Conservation (phyloP, 2,797 vertebrate genomes). For the Avahi laniger region DNA sequence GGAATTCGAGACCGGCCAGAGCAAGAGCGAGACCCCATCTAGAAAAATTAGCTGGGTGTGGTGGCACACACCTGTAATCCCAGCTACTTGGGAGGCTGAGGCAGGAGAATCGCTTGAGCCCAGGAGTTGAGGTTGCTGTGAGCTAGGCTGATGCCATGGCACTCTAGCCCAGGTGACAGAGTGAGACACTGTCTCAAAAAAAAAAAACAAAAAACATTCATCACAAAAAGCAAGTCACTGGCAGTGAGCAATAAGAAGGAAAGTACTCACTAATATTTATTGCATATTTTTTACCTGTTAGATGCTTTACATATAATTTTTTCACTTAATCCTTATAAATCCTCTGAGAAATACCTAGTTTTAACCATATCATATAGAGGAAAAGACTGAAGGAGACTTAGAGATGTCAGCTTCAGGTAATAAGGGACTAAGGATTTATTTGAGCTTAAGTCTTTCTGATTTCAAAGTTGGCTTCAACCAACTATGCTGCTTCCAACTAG, state of each 20-base stretch:
- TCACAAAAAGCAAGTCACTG: background rate
- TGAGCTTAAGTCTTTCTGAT: conserved; percentile 8
- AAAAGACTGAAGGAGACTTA: background rate
- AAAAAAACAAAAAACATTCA: background rate
- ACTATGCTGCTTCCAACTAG: background rate
- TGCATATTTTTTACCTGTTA: background rate
- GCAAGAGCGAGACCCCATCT: no score
- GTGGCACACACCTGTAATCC: no score
- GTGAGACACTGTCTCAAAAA: no score
- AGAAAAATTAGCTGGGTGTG: no score
- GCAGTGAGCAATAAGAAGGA: background rate
- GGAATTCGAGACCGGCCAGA: no score
- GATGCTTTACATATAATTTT: background rate
- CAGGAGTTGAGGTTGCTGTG: no score
- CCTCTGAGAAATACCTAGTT: background rate
- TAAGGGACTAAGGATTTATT: background rate
- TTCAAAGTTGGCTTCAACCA: background rate
- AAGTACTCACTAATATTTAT: background rate
- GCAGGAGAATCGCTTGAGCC: no score
- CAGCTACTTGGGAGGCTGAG: no score
- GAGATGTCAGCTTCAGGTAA: background rate
- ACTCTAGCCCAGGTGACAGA: no score
- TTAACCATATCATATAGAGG: background rate
- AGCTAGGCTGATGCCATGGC: no score
- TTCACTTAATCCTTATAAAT: conserved; percentile 7